Conservation (phyloP, 2,888 invertebrate species). For the Luperina nickerlii region DNA sequence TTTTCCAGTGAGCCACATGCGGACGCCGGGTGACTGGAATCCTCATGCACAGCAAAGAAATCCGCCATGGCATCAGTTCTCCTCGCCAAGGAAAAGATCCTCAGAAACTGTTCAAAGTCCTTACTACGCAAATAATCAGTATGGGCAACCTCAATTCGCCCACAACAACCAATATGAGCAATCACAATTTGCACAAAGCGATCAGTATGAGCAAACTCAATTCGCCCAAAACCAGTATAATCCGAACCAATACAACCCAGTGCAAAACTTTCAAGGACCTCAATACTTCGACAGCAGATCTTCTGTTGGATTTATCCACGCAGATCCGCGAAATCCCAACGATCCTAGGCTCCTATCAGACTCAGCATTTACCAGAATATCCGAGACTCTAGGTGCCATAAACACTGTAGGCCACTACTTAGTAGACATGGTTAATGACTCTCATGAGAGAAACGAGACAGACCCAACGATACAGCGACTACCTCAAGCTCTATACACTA, state of each 20-base stretch:
- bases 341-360: slow-evolving; percentile 90
- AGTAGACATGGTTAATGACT: slow-evolving; percentile 93
- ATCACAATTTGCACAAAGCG: slow-evolving; percentile 41
- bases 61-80: slow-evolving; percentile 85
- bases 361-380: slow-evolving; percentile 91
- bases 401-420: slow-evolving; percentile 96
- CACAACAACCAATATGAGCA: slow-evolving; percentile 39
- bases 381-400: slow-evolving; percentile 93
- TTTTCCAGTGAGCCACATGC: slow-evolving; percentile 81
- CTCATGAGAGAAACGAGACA: slow-evolving; percentile 83
- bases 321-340: slow-evolving; percentile 77
- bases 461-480: slow-evolving; percentile 87
- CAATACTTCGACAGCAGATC: slow-evolving; percentile 76
- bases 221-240: slow-evolving; percentile 25
- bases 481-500: slow-evolving; percentile 94
- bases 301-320: slow-evolving; percentile 66
- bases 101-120: slow-evolving; percentile 70
- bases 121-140: slow-evolving; percentile 58
- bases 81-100: slow-evolving; percentile 85
- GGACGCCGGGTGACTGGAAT: slow-evolving; percentile 77
- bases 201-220: slow-evolving; percentile 37
- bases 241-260: slow-evolving; percentile 27
- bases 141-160: slow-evolving; percentile 44
- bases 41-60: slow-evolving; percentile 78
- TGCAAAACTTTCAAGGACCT: slow-evolving; percentile 64